Percentiles rank a stretch among this genome's conserved stretches.
Evolutionary conservation across 2,113 vertebrate genomes (phyloP).

Genomic region (Sinosuthora webbiana): DNA sequence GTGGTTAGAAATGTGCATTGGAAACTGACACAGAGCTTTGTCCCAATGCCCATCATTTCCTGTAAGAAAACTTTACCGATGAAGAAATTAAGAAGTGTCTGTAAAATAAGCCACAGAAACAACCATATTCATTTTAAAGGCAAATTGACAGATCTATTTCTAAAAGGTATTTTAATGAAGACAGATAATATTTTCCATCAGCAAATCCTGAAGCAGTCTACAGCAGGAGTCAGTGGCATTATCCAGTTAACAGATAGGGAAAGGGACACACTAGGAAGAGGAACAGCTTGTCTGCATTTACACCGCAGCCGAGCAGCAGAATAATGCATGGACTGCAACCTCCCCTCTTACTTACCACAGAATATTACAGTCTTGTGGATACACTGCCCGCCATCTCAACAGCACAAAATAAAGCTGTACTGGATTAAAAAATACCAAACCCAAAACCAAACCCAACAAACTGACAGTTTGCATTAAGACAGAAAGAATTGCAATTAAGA

Average conservation of each 20-base stretch:
- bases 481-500: neutral
- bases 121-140: neutral
- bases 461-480: neutral
- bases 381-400: neutral
- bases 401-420: neutral
- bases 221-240: neutral
- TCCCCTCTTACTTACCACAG: neutral
- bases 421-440: neutral
- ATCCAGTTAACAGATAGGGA: neutral
- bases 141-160: neutral
- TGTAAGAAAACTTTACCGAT: neutral
- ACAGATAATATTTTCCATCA: neutral
- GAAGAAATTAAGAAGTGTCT: neutral
- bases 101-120: neutral
- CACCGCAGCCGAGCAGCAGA: neutral
- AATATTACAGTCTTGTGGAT: neutral
- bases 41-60: neutral
- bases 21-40: neutral
- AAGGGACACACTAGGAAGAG: neutral
- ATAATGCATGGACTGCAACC: neutral
- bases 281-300: neutral
- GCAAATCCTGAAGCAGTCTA: neutral
- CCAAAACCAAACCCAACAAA: neutral
- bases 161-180: neutral
- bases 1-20: neutral